Evolutionary conservation across 2,888 invertebrate species (phyloP), one percentile per base, ranked within the genome.

Genomic region (Blastobasis adustella): DNA sequence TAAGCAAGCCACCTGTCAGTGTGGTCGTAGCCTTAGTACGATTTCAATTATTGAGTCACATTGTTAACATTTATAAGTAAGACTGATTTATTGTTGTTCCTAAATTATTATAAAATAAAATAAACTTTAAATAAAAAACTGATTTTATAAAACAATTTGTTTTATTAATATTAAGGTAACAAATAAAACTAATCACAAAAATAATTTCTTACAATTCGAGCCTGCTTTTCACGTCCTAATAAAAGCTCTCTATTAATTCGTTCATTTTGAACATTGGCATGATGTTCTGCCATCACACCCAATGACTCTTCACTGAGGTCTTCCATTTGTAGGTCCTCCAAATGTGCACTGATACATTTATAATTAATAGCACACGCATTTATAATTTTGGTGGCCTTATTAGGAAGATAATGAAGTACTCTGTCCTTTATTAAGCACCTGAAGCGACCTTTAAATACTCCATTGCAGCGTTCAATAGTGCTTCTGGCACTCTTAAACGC

Each of bases 391-490:
- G 37, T 44, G 4, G 49, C 49, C 44, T 49, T 49, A 10, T 49
- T 43, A 4, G 49, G 49, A 4, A 9, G 10, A 10, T 49, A 49
- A 37, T 49, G 43, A n/a, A 49, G 9, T 2, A 44, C 49, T 37
- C 49, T 9, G 49, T 49, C 42, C 41, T 48, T 48, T 5, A 48
- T 6, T 1, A 49, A 38, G 44, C 49, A 49, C 37, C 49, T 9
- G 6, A 51, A 49, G 38, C 50, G 46, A 10, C 38, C 39, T 43
- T 52, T 52, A 10, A 52, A 23, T 6, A 52, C 49, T 5, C 52
- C 52, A 42, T 52, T 49, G 39, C 49, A 52, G n/a, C 51, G 37
- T 45, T 51, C 48, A 5, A 51, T 51, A 0, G 51, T 51, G 5
- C 45, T 40, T n/a, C 51, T 42, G 8, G 52, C 49, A 42, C 42